phyloP scores from a whole-genome alignment of 2,113 vertebrate genomes.

The Neolamprologus falcicula region DNA sequence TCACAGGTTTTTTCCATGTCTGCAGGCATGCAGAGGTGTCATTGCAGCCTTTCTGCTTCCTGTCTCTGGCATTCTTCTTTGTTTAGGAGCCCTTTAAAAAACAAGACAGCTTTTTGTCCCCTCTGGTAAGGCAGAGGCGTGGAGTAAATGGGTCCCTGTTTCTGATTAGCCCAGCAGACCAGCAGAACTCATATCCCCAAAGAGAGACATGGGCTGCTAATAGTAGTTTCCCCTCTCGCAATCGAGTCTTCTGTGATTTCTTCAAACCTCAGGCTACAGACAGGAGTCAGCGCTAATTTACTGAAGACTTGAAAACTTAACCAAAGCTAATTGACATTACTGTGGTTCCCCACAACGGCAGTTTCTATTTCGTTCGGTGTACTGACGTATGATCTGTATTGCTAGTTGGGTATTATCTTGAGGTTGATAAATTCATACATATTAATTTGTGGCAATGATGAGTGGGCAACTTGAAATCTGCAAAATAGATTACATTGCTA shows the following conservation, averaged over 20 bases:
- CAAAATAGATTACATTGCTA: constrained; percentile 35
- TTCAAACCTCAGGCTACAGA: constrained; percentile 39
- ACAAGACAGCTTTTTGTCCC: constrained; percentile 80
- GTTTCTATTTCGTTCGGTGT: constrained; percentile 22
- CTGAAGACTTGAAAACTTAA: constrained; percentile 29
- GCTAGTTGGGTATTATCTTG: constrained; percentile 46
- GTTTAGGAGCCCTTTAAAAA: constrained; percentile 71
- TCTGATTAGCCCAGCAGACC: constrained; percentile 69
- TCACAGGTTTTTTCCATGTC: constrained; percentile 29
- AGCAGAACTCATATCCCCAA: constrained; percentile 61
- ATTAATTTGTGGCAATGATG: constrained; percentile 60
- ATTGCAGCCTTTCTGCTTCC: constrained; percentile 44
- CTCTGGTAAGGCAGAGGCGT: constrained; percentile 54
- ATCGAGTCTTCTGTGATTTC: neutral
- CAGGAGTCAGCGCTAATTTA: constrained; percentile 47
- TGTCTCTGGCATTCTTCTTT: constrained; percentile 60
- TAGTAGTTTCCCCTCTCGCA: constrained; percentile 42
- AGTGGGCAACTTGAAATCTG: constrained; percentile 48
- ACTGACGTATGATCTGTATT: constrained; percentile 44
- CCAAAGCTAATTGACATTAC: constrained; percentile 43
- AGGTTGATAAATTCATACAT: constrained; percentile 61
- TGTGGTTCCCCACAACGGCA: constrained; percentile 59
- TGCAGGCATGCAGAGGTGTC: constrained; percentile 58
- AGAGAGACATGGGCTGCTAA: constrained; percentile 56
- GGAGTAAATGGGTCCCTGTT: constrained; percentile 54